Evolutionary conservation across 2,113 vertebrate species (phyloP), one percentile per base, ranked within the genome.

Genomic region (Nothoprocta perdicaria): DNA sequence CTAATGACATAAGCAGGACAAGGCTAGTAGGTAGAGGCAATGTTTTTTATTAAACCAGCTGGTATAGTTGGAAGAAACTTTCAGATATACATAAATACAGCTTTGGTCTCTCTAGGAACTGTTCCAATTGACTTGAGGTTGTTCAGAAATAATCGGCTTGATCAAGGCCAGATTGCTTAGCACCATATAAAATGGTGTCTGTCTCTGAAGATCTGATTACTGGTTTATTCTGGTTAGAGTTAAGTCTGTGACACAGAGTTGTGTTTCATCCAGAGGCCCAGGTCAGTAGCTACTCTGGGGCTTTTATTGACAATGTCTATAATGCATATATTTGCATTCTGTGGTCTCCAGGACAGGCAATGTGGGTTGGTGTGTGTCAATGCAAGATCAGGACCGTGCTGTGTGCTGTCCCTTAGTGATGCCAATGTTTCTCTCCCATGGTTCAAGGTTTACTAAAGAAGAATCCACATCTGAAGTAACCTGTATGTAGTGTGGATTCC

Each of bases 131-230:
- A 89, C 79, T 87, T 89, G 60, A 86, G 89, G 45, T 86, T 78
- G 35, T 82, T 89, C 79, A 77, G 86, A 91, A 95, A 65, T 92
- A 85, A 90, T 86, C 89, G 90, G 50, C n/a, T 85, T 87, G 61
- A 92, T 88, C 80, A 80, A 87, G 73, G 61, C 68, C 65, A 87
- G 68, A 75, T 79, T 46, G 61, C 92, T 91, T 80, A 84, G 61
- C 46, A 80, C 61, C 29, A 16, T 81, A 91, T 48, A 89, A 85
- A 83, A 78, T 2, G 87, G 89, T 94, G 62, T 62, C 84, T 93
- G 86, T 93, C 92, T 89, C 57, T 88, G 81, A 18, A 90, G 91
- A 92, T 93, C 87, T 85, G 92, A 91, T 93, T 91, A 92, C 72
- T 77, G 46, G 38, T 93, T 90, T 94, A 85, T 92, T 92, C 92